phyloP scores from a whole-genome alignment of 2,797 vertebrate species.

The Austrolebias charrua region DNA sequence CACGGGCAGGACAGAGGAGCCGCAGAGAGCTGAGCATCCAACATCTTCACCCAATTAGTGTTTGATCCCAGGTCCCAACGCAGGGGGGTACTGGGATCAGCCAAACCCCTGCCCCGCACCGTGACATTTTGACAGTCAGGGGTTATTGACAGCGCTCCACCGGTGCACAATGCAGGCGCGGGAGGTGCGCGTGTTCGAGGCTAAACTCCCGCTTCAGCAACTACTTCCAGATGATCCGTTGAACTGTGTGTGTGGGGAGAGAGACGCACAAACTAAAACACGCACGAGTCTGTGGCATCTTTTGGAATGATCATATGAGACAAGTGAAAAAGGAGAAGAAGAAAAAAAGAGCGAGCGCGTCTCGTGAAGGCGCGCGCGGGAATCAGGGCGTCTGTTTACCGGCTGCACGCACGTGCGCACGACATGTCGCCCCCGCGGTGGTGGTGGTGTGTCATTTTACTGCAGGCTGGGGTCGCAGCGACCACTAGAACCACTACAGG shows the following conservation, averaged over 20 bases:
- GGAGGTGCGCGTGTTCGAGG: conserved; percentile 71
- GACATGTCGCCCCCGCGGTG: conserved; percentile 61
- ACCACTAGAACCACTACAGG: conserved; percentile 63
- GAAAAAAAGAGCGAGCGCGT: conserved; percentile 12
- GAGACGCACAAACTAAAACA: conserved; percentile 11
- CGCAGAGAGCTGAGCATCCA: conserved; percentile 53
- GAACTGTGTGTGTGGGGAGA: conserved; percentile 10
- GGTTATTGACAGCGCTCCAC: conserved; percentile 33
- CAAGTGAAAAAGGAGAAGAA: conserved; percentile 3
- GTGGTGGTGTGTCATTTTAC: conserved; percentile 69
- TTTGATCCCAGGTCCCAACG: conserved; percentile 41
- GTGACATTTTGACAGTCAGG: conserved; percentile 33
- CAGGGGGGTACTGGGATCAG: conserved; percentile 20
- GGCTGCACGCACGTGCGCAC: conserved; percentile 82
- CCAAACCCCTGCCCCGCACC: conserved; percentile 38
- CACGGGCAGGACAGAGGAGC: conserved; percentile 80
- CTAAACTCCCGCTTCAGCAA: conserved; percentile 66
- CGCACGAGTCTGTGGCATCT: conserved; percentile 8
- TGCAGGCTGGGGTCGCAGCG: conserved; percentile 71
- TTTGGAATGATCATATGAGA: background rate
- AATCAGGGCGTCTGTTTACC: conserved; percentile 81
- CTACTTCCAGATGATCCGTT: conserved; percentile 24
- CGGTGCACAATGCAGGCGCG: conserved; percentile 68
- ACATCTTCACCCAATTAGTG: conserved; percentile 34
- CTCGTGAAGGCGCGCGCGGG: conserved; percentile 31